Evolutionary conservation across 2,797 vertebrate genomes (phyloP).

Genomic region (Hydrophis major): DNA sequence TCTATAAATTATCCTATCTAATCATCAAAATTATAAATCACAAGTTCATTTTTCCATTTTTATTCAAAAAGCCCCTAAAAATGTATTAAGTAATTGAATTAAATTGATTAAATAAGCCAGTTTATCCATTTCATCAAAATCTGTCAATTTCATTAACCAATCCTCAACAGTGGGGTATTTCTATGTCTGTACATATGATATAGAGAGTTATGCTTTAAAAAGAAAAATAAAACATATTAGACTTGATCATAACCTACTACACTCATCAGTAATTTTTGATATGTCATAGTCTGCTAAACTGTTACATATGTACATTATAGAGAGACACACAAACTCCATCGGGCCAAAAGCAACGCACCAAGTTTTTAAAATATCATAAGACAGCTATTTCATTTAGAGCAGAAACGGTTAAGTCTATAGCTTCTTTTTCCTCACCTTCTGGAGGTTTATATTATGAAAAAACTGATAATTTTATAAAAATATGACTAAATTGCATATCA

Average conservation of each 20-base stretch:
- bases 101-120: too few species aligned
- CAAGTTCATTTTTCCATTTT: too few species aligned
- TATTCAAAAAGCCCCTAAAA: too few species aligned
- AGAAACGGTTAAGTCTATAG: not conserved
- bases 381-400: not conserved
- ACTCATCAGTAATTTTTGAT: not conserved
- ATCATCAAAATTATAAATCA: too few species aligned
- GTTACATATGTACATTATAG: not conserved
- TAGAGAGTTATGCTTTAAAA: not conserved
- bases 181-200: too few species aligned
- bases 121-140: too few species aligned
- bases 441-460: not conserved
- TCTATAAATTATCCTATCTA: too few species aligned
- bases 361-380: not conserved
- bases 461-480: not conserved
- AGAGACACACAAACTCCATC: not conserved
- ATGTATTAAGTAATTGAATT: too few species aligned
- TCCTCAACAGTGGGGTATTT: too few species aligned
- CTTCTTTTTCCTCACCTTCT: not conserved
- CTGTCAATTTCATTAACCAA: too few species aligned
- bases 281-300: not conserved
- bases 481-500: not conserved
- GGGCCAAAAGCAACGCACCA: not conserved
- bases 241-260: not conserved
- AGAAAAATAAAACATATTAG: not conserved